These are phyloP conservation scores for Lateolabrax maculatus DNA, from an alignment of 2,797 vertebrate genomes.

Conservation along the genomic window DNA sequence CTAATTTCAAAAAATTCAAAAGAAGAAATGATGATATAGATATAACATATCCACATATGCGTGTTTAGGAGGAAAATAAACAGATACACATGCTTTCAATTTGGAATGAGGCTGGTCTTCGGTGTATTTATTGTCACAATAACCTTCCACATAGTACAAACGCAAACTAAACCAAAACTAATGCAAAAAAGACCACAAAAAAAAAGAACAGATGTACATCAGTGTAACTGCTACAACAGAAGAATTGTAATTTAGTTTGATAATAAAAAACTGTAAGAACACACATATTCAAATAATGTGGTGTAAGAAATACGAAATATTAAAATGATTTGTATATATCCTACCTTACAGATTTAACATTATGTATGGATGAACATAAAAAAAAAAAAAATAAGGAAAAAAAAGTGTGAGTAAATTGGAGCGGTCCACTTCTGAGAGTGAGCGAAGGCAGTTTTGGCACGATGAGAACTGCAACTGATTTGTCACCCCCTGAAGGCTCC, in stretches of 20 bases:
- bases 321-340: not conserved
- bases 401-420: too few species aligned
- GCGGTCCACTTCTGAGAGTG: not conserved
- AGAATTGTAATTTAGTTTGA: not conserved
- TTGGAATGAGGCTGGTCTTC: not conserved
- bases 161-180: not conserved
- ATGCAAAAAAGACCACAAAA: too few species aligned
- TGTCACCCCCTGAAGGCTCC: too few species aligned
- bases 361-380: not conserved
- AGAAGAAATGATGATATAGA: slow-evolving; percentile 11
- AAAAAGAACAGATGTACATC: not conserved
- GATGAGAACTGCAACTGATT: not conserved
- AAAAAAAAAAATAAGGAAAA: too few species aligned
- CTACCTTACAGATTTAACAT: not conserved
- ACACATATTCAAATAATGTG: not conserved
- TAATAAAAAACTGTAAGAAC: not conserved
- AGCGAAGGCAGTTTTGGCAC: not conserved
- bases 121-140: not conserved
- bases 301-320: not conserved
- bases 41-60: not conserved
- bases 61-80: slow-evolving; percentile 1
- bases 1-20: not conserved
- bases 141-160: not conserved
- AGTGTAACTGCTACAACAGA: not conserved
- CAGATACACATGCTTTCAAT: not conserved